Conservation (phyloP, 1,140 invertebrate genomes). For the Aphaenogaster ashmeadi region DNA sequence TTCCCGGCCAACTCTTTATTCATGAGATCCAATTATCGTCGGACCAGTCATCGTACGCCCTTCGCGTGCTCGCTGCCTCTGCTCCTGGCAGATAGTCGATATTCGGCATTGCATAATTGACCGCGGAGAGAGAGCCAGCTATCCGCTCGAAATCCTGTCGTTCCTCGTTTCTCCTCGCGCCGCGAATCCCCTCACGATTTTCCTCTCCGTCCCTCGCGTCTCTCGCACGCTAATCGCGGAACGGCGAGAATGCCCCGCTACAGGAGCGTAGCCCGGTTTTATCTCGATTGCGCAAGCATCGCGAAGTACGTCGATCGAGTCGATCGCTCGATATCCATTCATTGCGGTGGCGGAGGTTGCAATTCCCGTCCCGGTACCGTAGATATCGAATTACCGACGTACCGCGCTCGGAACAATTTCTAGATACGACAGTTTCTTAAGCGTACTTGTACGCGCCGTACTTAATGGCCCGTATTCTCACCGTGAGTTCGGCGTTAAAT, state of each 20-base stretch:
- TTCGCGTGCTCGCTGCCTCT: conserved; percentile 44
- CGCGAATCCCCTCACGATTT: conserved; percentile 35
- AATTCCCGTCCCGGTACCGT: conserved; percentile 2
- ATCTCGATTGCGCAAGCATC: conserved; percentile 34
- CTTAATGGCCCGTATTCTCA: conserved; percentile 19
- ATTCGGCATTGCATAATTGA: conserved; percentile 72
- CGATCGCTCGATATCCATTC: conserved; percentile 31
- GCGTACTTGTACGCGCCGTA: background rate
- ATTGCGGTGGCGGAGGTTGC: background rate
- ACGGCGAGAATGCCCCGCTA: conserved; percentile 36
- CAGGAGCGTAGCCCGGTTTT: conserved; percentile 36
- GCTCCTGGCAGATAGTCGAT: conserved; percentile 72
- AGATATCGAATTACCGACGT: conserved; percentile 29
- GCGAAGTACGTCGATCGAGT: conserved; percentile 22
- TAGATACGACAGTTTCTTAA: conserved; percentile 39
- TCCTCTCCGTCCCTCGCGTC: background rate
- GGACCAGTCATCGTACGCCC: conserved; percentile 46
- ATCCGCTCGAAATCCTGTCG: conserved; percentile 41
- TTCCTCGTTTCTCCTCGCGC: conserved; percentile 44
- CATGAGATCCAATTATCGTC: conserved; percentile 69
- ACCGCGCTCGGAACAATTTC: background rate
- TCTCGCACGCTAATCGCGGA: conserved; percentile 26
- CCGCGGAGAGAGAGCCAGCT: conserved; percentile 21
- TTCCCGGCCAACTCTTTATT: conserved; percentile 57
- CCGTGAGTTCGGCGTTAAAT: conserved; percentile 10